Conservation (phyloP, 2,797 vertebrate genomes). For the Anableps anableps region DNA sequence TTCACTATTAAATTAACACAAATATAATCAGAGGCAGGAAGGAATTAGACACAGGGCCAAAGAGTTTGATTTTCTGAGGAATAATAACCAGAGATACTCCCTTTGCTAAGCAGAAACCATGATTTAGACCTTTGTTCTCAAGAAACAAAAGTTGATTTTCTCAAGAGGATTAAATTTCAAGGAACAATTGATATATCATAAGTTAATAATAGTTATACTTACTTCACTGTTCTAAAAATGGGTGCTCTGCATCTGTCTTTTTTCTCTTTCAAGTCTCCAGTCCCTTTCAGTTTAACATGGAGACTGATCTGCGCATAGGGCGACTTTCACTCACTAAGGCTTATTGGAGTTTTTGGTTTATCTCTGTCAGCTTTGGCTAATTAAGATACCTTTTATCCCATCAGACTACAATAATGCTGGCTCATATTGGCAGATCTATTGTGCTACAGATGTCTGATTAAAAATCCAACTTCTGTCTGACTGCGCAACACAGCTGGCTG, state of each 20-base stretch:
- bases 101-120: not conserved
- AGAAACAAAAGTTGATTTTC: not conserved
- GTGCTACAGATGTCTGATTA: not conserved
- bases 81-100: not conserved
- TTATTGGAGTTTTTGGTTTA: slow-evolving; percentile 29
- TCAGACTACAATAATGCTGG: slow-evolving; percentile 24
- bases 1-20: not conserved
- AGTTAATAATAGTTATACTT: not conserved
- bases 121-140: not conserved
- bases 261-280: not conserved
- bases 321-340: slow-evolving; percentile 10
- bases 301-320: not conserved
- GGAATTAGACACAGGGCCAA: not conserved
- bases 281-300: not conserved
- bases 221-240: not conserved
- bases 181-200: not conserved
- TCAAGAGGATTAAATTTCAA: not conserved
- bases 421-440: slow-evolving; percentile 36
- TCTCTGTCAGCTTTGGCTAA: not conserved
- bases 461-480: slow-evolving; percentile 19
- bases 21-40: not conserved
- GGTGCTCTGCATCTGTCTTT: not conserved
- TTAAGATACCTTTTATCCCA: slow-evolving; percentile 32
- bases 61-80: not conserved
- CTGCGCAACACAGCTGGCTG: slow-evolving; percentile 31